Percentiles rank a stretch among this genome's conserved stretches.
phyloP scores from a whole-genome alignment of 1,140 invertebrate genomes.

The Zophobas morio region DNA sequence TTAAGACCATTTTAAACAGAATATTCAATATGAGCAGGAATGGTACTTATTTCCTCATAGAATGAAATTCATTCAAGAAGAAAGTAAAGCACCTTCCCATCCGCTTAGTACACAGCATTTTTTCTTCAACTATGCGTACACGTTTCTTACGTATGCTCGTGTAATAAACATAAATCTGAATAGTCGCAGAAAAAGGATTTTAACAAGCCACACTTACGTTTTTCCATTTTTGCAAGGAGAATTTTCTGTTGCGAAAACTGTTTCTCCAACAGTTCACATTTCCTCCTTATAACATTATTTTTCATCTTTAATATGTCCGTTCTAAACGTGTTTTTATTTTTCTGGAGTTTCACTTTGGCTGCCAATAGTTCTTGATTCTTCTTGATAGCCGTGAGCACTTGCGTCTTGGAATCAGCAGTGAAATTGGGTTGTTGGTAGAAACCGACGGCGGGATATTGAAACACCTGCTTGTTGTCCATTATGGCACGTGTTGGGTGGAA shows the following conservation, averaged over 20 bases:
- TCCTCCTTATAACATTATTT: slow-evolving; percentile 81
- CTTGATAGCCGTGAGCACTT: slow-evolving; percentile 73
- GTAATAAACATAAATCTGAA: too few species aligned
- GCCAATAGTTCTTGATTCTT: slow-evolving; percentile 76
- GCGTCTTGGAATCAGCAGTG: slow-evolving; percentile 61
- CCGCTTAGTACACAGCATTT: too few species aligned
- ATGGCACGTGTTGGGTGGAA: slow-evolving; percentile 70
- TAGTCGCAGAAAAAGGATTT: too few species aligned
- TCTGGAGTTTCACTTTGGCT: slow-evolving; percentile 75
- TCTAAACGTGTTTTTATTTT: slow-evolving; percentile 77
- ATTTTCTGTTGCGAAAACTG: slow-evolving; percentile 84
- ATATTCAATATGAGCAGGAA: too few species aligned
- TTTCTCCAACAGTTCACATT: slow-evolving; percentile 84
- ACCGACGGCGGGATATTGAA: slow-evolving; percentile 51
- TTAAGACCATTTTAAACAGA: background rate
- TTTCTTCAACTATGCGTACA: too few species aligned
- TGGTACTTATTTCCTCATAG: too few species aligned
- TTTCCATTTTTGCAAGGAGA: slow-evolving; percentile 82
- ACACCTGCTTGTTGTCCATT: slow-evolving; percentile 66
- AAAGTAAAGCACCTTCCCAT: too few species aligned
- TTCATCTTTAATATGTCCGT: slow-evolving; percentile 81
- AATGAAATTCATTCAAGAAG: too few species aligned
- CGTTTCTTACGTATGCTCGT: too few species aligned
- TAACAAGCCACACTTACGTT: slow-evolving; percentile 68
- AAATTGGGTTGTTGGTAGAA: slow-evolving; percentile 48